Evolutionary conservation across 2,113 vertebrate species (phyloP), one percentile per base, ranked within the genome.

Genomic region (Phoxinus phoxinus): DNA sequence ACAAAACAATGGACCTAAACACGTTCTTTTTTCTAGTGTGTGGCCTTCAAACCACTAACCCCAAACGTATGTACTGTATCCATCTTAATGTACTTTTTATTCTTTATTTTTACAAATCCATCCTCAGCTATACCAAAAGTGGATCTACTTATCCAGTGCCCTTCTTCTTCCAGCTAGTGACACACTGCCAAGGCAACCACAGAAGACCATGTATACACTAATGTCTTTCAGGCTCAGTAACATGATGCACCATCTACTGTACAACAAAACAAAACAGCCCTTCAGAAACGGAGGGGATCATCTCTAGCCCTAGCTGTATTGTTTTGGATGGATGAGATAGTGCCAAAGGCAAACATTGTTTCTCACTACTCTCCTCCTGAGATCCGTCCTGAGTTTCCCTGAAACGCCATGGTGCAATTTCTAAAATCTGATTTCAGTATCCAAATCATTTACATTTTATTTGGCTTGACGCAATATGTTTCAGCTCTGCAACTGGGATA

Each of bases 221-320:
- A 85, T 86, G 84, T 69, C 37, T 87, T 84, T 85, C 81, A 87
- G 83, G 41, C 74, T 13, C 72, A 65, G 87, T 80, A 87, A 87
- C 75, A 84, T 63, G 80, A 88, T 86, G 86, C 87, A 86, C 74
- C 32, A n/a, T 77, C 74, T 86, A 81, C n/a, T n/a, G n/a, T n/a
- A n/a, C 80, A 82, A 74, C 48, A 84, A 82, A 86, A 73, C 73
- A 80, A 84, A 88, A 37, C 46, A 61, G 72, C 32, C 35, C 8
- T 44, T 83, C 71, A 46, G 56, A 82, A 67, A 80, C 48, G 73
- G 80, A 84, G 78, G 73, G 27, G 74, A 73, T 61, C 76, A 1
- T 23, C 81, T 84, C 56, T 9, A 23, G 67, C 75, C 15, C 46
- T 48, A 2, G 3, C 17, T 23, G 56, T 41, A 19, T 46, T 81